These are phyloP conservation scores for Emmelina monodactyla DNA, from an alignment of 2,888 invertebrate genomes.

Conservation along the genomic window DNA sequence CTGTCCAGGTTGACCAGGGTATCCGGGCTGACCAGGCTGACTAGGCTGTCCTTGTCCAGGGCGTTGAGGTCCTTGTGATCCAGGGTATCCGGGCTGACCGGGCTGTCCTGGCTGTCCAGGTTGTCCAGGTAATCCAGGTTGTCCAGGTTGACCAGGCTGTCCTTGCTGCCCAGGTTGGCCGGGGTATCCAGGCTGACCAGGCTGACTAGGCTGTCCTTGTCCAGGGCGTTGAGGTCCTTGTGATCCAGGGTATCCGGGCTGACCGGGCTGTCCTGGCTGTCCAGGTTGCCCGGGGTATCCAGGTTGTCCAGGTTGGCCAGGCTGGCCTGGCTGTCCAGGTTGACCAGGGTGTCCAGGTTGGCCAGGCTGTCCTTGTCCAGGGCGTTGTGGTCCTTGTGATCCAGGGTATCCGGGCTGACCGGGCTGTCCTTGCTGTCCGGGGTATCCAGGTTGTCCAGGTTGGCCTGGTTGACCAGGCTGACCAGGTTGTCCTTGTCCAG, in stretches of 20 bases:
- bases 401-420: not conserved
- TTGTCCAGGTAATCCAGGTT: slow-evolving; percentile 35
- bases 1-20: slow-evolving; percentile 13
- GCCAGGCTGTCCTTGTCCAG: no score
- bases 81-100: not conserved
- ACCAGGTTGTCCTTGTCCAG: not conserved
- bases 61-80: not conserved
- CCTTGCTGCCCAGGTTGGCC: slow-evolving; percentile 47
- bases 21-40: slow-evolving; percentile 9
- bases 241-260: slow-evolving; percentile 20
- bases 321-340: slow-evolving; percentile 16
- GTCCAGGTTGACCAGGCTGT: slow-evolving; percentile 36
- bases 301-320: slow-evolving; percentile 15
- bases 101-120: slow-evolving; percentile 1
- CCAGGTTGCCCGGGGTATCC: slow-evolving; percentile 16
- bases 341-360: not conserved
- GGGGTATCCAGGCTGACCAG: slow-evolving; percentile 16
- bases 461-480: not conserved
- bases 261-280: slow-evolving; percentile 15
- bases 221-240: no score
- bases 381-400: not conserved
- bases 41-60: slow-evolving; percentile 8
- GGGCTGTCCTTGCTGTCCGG: not conserved
- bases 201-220: no score
- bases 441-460: not conserved